phyloP scores from a whole-genome alignment of 2,888 invertebrate species.

The Linyphia triangularis region DNA sequence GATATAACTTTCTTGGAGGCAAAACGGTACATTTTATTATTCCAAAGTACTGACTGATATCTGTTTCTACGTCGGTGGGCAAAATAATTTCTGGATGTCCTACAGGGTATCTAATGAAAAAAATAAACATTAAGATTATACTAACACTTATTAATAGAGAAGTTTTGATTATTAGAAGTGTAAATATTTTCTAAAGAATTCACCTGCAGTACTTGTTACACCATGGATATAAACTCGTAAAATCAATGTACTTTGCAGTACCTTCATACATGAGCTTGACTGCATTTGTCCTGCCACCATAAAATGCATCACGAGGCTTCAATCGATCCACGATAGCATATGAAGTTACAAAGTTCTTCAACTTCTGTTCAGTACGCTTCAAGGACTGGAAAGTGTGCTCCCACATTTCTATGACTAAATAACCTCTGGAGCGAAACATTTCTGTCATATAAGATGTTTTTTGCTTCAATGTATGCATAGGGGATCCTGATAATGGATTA shows the following conservation, averaged over 20 bases:
- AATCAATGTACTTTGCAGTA: constrained; percentile 77
- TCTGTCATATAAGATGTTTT: background rate
- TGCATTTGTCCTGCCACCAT: constrained; percentile 77
- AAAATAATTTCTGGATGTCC: constrained; percentile 77
- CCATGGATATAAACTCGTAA: constrained; percentile 75
- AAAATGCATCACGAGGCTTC: constrained; percentile 77
- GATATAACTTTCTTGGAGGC: constrained; percentile 77
- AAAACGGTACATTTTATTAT: constrained; percentile 77
- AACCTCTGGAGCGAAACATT: background rate
- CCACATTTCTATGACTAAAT: constrained; percentile 1
- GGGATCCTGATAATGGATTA: background rate
- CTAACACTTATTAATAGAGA: background rate
- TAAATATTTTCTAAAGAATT: background rate
- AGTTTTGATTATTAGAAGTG: background rate
- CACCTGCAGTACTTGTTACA: background rate
- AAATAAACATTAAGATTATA: background rate
- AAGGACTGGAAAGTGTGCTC: background rate
- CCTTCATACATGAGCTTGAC: constrained; percentile 76
- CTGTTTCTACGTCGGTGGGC: background rate
- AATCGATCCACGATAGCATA: background rate
- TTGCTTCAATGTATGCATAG: background rate
- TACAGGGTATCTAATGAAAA: constrained; percentile 56
- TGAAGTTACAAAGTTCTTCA: constrained; percentile 64
- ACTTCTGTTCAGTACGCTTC: constrained; percentile 13
- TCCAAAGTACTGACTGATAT: constrained; percentile 72